These are phyloP conservation scores for Prionchulus punctatus DNA, from an alignment of 2,888 invertebrate species.

Conservation along the genomic window DNA sequence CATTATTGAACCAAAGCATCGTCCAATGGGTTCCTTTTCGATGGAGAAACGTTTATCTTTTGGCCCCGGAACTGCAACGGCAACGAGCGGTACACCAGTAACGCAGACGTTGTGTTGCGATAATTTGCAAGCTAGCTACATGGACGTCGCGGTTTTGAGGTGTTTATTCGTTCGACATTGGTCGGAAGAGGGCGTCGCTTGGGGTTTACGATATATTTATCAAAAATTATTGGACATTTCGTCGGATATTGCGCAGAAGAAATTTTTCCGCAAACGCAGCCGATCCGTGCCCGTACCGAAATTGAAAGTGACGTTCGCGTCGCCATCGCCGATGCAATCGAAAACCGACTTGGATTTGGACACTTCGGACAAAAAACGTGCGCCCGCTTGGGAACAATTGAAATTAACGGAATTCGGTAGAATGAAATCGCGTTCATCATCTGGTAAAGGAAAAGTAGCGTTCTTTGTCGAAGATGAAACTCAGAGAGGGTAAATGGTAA, in stretches of 20 bases:
- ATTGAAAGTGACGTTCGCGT: background rate
- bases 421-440: background rate
- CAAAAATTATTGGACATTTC: conserved; percentile 36
- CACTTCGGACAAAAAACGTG: background rate
- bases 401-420: background rate
- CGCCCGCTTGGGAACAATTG: background rate
- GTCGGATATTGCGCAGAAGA: conserved; percentile 19
- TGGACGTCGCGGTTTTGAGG: conserved; percentile 86
- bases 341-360: background rate
- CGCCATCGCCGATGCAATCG: background rate
- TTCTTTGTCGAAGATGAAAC: background rate
- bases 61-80: too few relatives aligned
- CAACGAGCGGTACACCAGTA: conserved; percentile 9
- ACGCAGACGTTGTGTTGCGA: conserved; percentile 34
- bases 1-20: too few relatives aligned
- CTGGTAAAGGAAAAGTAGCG: background rate
- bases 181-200: conserved; percentile 94
- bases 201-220: conserved; percentile 65
- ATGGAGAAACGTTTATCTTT: too few relatives aligned
- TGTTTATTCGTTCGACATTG: conserved; percentile 90
- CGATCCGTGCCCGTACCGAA: conserved; percentile 58
- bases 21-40: too few relatives aligned
- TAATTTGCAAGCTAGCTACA: conserved; percentile 66
- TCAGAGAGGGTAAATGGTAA: too few relatives aligned
- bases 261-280: conserved; percentile 52